A percentile compares a stretch with the other conserved stretches of the same genome.
These are phyloP conservation scores for Labeo calbasu DNA, from an alignment of 2,797 vertebrate genomes.

Conservation along the genomic window DNA sequence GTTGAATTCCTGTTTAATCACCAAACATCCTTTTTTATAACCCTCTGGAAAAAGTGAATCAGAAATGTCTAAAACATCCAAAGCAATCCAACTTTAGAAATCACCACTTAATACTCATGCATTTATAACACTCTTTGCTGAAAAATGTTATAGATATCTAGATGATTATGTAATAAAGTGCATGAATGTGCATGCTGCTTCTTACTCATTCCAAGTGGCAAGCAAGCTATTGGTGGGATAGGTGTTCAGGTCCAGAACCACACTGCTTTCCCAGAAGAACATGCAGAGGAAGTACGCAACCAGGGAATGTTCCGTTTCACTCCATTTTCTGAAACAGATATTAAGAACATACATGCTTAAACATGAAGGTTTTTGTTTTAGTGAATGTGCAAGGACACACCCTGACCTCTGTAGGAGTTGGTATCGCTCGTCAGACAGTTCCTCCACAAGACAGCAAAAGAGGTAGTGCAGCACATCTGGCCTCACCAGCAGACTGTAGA, in stretches of 20 bases:
- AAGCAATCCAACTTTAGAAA: background rate
- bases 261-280: constrained; percentile 49
- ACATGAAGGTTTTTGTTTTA: background rate
- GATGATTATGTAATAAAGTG: background rate
- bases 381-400: background rate
- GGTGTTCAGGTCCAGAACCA: constrained; percentile 5
- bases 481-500: constrained; percentile 57
- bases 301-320: constrained; percentile 29
- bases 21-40: background rate
- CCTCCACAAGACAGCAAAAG: constrained; percentile 52
- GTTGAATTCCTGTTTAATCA: background rate
- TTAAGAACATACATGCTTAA: background rate
- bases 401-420: background rate
- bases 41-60: background rate
- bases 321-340: constrained; percentile 34
- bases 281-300: constrained; percentile 45
- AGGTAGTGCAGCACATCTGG: constrained; percentile 52
- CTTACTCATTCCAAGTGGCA: constrained; percentile 56
- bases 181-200: background rate
- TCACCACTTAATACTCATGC: background rate
- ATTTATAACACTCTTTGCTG: background rate
- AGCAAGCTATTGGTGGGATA: constrained; percentile 37
- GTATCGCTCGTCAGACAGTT: constrained; percentile 47
- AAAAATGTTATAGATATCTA: background rate
- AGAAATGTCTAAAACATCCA: background rate